Conservation (phyloP, 2,797 vertebrate species). For the Rhynchotus rufescens region DNA sequence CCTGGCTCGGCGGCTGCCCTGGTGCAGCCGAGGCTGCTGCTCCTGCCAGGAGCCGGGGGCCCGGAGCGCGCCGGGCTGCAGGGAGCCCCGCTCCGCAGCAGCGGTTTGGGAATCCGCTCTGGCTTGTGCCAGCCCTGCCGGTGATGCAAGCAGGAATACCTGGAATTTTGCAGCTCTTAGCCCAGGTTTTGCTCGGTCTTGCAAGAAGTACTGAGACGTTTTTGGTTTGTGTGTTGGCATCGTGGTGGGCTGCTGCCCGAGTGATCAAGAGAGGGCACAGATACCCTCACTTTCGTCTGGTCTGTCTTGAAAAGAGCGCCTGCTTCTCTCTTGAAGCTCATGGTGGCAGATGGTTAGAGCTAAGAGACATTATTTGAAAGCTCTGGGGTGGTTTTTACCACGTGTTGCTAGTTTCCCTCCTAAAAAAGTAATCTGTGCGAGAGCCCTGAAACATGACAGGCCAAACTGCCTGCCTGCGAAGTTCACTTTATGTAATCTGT, state of each 20-base stretch:
- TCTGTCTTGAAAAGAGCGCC: constrained; percentile 32
- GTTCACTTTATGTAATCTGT: constrained; percentile 41
- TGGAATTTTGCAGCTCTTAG: not conserved
- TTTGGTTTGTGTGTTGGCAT: not conserved
- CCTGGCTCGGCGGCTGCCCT: no score
- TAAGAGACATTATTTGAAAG: constrained; percentile 49
- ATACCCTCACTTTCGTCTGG: not conserved
- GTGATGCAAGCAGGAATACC: not conserved
- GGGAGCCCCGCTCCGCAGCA: not conserved
- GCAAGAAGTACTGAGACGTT: not conserved
- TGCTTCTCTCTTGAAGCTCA: constrained; percentile 59
- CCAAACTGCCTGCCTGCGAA: constrained; percentile 51
- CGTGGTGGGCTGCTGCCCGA: not conserved
- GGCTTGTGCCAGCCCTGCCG: not conserved
- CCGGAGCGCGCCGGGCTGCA: not conserved
- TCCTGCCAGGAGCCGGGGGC: no score
- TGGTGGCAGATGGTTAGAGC: constrained; percentile 56
- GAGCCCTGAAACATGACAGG: constrained; percentile 36
- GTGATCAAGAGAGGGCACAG: not conserved
- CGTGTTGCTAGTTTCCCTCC: constrained; percentile 60
- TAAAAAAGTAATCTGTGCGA: constrained; percentile 20
- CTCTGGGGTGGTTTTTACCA: constrained; percentile 57
- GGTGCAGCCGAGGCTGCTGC: not conserved
- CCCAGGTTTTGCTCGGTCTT: not conserved
- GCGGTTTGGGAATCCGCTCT: not conserved